phyloP scores from a whole-genome alignment of 1,140 invertebrate species.

The Leucophenga varia region DNA sequence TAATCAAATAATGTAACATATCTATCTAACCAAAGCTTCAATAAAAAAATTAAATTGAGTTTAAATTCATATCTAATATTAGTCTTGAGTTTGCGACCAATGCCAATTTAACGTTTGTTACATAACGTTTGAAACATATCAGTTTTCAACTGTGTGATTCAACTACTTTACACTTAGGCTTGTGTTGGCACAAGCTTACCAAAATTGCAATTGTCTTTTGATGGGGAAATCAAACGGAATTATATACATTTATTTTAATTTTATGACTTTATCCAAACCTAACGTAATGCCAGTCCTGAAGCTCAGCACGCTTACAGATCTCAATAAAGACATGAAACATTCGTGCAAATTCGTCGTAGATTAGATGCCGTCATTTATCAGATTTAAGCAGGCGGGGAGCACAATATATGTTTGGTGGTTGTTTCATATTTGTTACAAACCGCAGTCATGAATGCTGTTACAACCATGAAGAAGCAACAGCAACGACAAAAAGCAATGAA shows the following conservation, averaged over 20 bases:
- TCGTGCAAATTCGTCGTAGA: background rate
- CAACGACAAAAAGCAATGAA: conserved; percentile 2
- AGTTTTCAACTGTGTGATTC: conserved; percentile 19
- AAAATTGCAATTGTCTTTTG: conserved; percentile 10
- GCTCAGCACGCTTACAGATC: too few species aligned
- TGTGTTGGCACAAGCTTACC: too few species aligned
- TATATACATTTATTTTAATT: conserved; percentile 48
- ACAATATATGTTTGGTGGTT: conserved; percentile 31
- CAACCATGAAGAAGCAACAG: conserved; percentile 18
- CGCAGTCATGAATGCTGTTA: conserved; percentile 25
- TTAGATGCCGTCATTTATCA: background rate
- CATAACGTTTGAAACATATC: conserved; percentile 28
- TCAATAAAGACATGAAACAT: conserved; percentile 52
- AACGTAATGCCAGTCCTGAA: too few species aligned
- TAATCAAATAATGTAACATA: too few species aligned
- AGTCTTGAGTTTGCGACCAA: too few species aligned
- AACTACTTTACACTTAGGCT: too few species aligned
- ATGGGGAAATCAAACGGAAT: conserved; percentile 32
- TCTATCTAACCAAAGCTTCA: too few species aligned
- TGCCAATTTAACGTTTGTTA: background rate
- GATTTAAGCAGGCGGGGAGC: conserved; percentile 35
- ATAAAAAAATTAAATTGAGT: too few species aligned
- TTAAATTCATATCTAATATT: too few species aligned
- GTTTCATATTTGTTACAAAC: conserved; percentile 39
- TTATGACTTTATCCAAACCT: conserved; percentile 46